Evolutionary conservation across 1,140 invertebrate genomes (phyloP).

Genomic region (Elymnias hypermnestra): DNA sequence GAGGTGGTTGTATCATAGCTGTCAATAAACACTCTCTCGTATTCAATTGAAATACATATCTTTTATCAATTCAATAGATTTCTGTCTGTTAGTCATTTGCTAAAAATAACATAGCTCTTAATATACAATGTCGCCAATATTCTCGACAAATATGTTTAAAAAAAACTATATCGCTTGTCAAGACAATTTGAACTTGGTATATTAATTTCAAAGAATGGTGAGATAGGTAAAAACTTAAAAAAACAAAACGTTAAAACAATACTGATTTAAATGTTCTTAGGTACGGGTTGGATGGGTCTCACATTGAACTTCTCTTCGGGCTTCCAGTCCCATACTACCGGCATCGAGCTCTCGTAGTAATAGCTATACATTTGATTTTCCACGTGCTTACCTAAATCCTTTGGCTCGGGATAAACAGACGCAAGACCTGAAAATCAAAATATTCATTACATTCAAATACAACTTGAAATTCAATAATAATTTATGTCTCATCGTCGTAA

Average conservation of each 20-base stretch:
- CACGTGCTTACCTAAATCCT: constrained; percentile 84
- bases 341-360: constrained; percentile 87
- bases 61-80: too few species aligned
- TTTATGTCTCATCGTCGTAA: too few species aligned
- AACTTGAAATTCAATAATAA: not conserved
- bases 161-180: not conserved
- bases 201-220: not conserved
- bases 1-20: too few species aligned
- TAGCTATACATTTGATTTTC: constrained; percentile 86
- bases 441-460: not conserved
- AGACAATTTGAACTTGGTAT: too few species aligned
- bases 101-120: not conserved
- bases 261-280: constrained; percentile 64
- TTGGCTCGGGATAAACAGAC: constrained; percentile 90
- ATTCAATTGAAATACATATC: too few species aligned
- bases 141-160: too few species aligned
- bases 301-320: constrained; percentile 75
- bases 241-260: constrained; percentile 7
- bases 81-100: not conserved
- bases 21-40: too few species aligned
- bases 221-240: constrained; percentile 3
- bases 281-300: constrained; percentile 69
- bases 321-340: constrained; percentile 85
- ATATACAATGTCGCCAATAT: too few species aligned
- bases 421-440: constrained; percentile 80